Percentiles rank a stretch among this genome's conserved stretches.
These are phyloP conservation scores for Acleris sparsana DNA, from an alignment of 2,888 invertebrate species.

Conservation along the genomic window DNA sequence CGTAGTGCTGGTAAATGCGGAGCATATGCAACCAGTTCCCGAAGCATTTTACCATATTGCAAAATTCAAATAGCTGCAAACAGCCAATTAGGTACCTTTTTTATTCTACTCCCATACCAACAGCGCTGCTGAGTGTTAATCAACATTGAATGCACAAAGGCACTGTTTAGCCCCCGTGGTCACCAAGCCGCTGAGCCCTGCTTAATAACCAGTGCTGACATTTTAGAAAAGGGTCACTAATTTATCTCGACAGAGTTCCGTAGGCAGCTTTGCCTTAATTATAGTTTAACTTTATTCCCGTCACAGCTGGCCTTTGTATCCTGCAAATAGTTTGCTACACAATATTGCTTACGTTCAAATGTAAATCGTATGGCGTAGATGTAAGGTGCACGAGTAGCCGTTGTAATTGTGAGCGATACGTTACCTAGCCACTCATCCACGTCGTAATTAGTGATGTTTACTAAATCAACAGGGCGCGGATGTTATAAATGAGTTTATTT, in stretches of 20 bases:
- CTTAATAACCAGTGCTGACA: conserved; percentile 74
- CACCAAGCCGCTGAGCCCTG: conserved; percentile 60
- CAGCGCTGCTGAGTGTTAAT: conserved; percentile 45
- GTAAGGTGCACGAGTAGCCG: conserved; percentile 7
- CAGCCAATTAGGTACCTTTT: conserved; percentile 11
- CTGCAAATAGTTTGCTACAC: conserved; percentile 17
- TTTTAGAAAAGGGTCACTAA: conserved; percentile 80
- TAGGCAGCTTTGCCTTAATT: conserved; percentile 68
- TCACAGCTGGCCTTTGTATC: conserved; percentile 59
- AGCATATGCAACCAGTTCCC: not conserved
- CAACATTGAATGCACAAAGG: conserved; percentile 60
- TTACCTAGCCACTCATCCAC: conserved; percentile 25
- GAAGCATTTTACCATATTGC: conserved; percentile 16
- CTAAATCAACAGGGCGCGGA: conserved; percentile 25
- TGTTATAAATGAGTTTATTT: conserved; percentile 30
- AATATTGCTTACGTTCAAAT: conserved; percentile 6
- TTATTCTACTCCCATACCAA: conserved; percentile 1
- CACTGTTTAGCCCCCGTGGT: conserved; percentile 51
- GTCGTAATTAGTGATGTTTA: conserved; percentile 36
- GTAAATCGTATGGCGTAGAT: conserved; percentile 9
- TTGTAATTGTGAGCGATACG: conserved; percentile 8
- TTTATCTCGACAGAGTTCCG: conserved; percentile 75
- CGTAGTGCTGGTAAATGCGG: not conserved
- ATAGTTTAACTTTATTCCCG: conserved; percentile 78
- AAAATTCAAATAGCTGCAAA: not conserved